A percentile compares a stretch with the other conserved stretches of the same genome.
Conservation (phyloP, 1,140 invertebrate genomes). For the Rhynchophorus ferrugineus region DNA sequence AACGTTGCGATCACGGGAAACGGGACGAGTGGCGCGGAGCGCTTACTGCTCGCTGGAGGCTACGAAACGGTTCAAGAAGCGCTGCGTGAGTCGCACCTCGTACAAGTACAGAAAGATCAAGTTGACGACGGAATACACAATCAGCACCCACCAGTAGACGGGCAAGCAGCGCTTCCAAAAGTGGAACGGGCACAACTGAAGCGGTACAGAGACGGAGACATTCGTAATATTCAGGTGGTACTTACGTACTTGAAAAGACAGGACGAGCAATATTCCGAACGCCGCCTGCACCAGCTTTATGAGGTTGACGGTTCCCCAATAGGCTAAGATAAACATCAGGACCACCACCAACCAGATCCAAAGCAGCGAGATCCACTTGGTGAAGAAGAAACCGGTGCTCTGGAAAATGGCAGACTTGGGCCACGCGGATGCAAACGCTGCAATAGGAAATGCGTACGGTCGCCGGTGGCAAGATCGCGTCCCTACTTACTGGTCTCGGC, state of each 20-base stretch:
- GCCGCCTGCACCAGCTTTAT: slow-evolving; percentile 8
- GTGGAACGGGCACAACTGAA: neutral
- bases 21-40: too few species aligned
- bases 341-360: slow-evolving; percentile 16
- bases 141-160: neutral
- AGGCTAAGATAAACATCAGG: slow-evolving; percentile 10
- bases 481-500: too few species aligned
- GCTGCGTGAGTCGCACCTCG: too few species aligned
- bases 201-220: neutral
- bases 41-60: too few species aligned
- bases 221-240: neutral
- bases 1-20: too few species aligned
- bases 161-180: neutral
- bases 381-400: too few species aligned
- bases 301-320: slow-evolving; percentile 3
- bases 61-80: too few species aligned
- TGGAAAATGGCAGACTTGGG: too few species aligned
- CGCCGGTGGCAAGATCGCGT: too few species aligned
- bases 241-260: slow-evolving; percentile 10
- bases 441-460: too few species aligned
- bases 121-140: neutral
- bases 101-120: neutral
- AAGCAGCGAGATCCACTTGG: slow-evolving; percentile 2
- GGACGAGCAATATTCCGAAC: slow-evolving; percentile 2
- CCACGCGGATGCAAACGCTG: too few species aligned